Evolutionary conservation across 2,797 vertebrate species (phyloP).

Genomic region (Luscinia megarhynchos): DNA sequence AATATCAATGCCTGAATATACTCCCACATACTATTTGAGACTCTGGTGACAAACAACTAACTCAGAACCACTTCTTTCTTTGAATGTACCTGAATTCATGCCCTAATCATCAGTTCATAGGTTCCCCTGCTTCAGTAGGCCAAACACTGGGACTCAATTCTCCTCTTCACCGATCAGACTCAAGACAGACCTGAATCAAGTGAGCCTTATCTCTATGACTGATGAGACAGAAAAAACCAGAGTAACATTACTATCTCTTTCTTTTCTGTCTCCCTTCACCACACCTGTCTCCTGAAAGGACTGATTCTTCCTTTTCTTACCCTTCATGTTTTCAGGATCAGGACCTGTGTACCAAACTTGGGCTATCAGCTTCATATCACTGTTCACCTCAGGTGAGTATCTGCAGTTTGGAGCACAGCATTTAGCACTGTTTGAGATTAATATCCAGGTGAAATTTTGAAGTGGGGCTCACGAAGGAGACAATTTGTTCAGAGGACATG

Average conservation of each 20-base stretch:
- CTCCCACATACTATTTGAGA: not conserved
- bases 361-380: not conserved
- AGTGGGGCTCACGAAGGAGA: not conserved
- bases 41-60: not conserved
- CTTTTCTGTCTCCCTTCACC: not conserved
- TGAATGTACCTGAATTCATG: not conserved
- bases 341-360: not conserved
- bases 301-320: not conserved
- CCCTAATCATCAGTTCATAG: not conserved
- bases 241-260: not conserved
- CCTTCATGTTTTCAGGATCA: not conserved
- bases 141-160: not conserved
- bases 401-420: not conserved
- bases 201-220: not conserved
- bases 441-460: not conserved
- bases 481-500: not conserved
- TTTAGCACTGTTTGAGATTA: not conserved
- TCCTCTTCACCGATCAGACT: not conserved
- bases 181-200: not conserved
- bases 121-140: not conserved
- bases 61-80: not conserved
- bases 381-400: not conserved
- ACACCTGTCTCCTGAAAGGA: not conserved
- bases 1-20: not conserved
- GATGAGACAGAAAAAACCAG: not conserved